Base-by-base conservation (phyloP, 2,888 invertebrate genomes). In the Linnaemya tessellans region DNA sequence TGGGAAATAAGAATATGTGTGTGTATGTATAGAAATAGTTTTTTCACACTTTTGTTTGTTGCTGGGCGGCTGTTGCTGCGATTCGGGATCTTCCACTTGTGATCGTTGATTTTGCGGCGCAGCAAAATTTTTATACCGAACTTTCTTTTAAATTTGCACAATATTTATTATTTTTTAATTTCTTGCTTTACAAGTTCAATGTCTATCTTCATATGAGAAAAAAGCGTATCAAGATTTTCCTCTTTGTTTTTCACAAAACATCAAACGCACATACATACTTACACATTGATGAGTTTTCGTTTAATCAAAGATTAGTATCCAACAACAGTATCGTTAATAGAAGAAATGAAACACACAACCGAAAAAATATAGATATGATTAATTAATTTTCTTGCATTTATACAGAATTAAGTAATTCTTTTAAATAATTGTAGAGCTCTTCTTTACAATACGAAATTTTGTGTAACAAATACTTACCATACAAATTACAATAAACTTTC, bases 161-260 rank as follows among this genome's bases (percentile, higher is more conserved):
- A 78, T 49, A 49, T 25, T n/a, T 58, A 20, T 20, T 8, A 41
- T 25, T 58, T 46, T 49, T 60, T 67, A 60, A 46, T 54, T 67
- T 83, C 82, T 49, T 65, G 77, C 70, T 71, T 77, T 65, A 78
- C 80, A 82, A 82, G 82, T 85, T 85, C 79, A 82, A 85, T 82
- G 85, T 80, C 85, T 85, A 81, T 78, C 74, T 74, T 74, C 78
- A 82, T 70, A 71, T 62, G 46, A 35, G 67, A 60, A 74, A 67
- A 73, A 67, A 80, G 18, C 30, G 30, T 74, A 80, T 71, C 51
- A 82, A 80, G 75, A 79, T 85, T 85, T 85, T 85, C 80, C 65
- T 60, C 67, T 78, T 85, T 70, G 82, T 82, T 85, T 79, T 85
- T 79, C 75, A 79, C 65, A 80, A 64, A 62, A 70, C 18, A 62